phyloP scores from a whole-genome alignment of 1,140 invertebrate genomes.

The Ostrea edulis region DNA sequence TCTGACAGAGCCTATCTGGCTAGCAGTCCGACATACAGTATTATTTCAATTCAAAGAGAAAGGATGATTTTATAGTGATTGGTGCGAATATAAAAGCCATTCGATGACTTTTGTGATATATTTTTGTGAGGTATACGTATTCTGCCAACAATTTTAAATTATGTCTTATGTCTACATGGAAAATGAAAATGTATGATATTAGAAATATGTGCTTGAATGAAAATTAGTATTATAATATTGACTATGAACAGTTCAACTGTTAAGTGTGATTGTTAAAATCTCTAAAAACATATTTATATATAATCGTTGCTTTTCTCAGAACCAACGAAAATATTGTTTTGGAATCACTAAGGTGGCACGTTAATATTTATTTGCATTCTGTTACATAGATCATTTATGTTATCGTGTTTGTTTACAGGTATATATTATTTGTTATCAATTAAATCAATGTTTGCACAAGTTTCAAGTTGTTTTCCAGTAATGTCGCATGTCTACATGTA shows the following conservation, averaged over 20 bases:
- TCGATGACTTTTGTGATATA: too few relatives aligned
- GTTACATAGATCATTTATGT: not conserved
- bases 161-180: not conserved
- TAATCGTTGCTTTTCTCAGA: not conserved
- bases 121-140: not conserved
- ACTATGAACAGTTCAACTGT: not conserved
- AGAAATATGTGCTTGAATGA: not conserved
- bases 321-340: not conserved
- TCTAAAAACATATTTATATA: not conserved
- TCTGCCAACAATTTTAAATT: not conserved
- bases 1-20: not conserved
- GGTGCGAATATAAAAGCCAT: not conserved
- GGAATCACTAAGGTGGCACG: not conserved
- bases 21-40: not conserved
- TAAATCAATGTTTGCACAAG: slow-evolving; percentile 15
- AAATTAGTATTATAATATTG: not conserved
- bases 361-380: not conserved
- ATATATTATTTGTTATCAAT: slow-evolving; percentile 3
- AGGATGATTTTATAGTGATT: not conserved
- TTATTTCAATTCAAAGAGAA: not conserved
- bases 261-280: not conserved
- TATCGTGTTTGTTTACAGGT: not conserved
- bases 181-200: not conserved
- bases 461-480: not conserved
- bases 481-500: not conserved